Evolutionary conservation across 2,888 invertebrate species (phyloP).

Genomic region (Nemoura dubitans): DNA sequence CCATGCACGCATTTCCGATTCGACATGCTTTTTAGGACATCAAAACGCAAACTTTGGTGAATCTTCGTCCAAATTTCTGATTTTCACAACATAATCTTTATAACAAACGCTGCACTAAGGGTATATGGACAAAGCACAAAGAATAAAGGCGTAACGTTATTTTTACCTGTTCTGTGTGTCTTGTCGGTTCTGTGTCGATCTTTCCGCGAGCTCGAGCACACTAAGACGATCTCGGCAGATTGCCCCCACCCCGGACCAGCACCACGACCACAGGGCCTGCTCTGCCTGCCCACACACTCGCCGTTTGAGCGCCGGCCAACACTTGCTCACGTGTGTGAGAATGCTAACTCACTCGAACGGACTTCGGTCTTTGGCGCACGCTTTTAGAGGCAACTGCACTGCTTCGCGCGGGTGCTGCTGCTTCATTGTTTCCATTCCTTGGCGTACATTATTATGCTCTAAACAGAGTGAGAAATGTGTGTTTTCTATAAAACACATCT

Average conservation of each 20-base stretch:
- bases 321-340: background rate
- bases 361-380: too few relatives aligned
- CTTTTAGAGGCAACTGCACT: background rate
- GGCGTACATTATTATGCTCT: too few relatives aligned
- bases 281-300: background rate
- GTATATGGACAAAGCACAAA: background rate
- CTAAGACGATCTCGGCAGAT: background rate
- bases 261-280: background rate
- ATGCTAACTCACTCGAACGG: background rate
- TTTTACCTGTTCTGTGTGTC: conserved; percentile 23
- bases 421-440: too few relatives aligned
- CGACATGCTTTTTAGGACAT: background rate
- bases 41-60: too few relatives aligned
- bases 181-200: background rate
- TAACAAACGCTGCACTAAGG: background rate
- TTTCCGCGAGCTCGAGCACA: conserved; percentile 2
- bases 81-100: background rate
- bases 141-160: background rate
- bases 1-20: too few relatives aligned
- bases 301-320: background rate
- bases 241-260: background rate
- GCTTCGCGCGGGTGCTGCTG: too few relatives aligned
- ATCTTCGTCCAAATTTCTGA: background rate
- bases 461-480: too few relatives aligned
- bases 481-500: too few relatives aligned